Percentiles rank a stretch among this genome's conserved stretches.
Evolutionary conservation across 35 echinoderm and acorn worm species (phyloP).

Genomic region (Apostichopus japonicus): DNA sequence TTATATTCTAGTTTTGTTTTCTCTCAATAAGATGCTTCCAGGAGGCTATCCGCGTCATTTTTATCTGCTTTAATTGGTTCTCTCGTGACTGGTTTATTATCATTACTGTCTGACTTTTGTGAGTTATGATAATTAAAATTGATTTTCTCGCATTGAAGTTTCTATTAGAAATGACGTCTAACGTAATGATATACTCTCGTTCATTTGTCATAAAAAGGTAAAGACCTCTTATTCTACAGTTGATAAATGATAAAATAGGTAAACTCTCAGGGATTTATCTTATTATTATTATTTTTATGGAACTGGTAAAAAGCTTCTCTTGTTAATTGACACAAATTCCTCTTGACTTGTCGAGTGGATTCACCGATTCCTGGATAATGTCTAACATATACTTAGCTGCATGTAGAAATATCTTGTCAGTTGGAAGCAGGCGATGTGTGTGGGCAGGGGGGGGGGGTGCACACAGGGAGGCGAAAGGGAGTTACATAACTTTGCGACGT

Average conservation of each 20-base stretch:
- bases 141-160: not conserved
- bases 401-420: no score
- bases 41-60: not conserved
- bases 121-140: constrained; percentile 17
- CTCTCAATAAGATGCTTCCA: not conserved
- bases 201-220: constrained; percentile 1
- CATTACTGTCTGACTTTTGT: not conserved
- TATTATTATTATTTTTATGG: not conserved
- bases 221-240: not conserved
- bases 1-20: not conserved
- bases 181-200: constrained; percentile 3
- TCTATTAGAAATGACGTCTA: constrained; percentile 2
- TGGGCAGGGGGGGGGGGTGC: no score
- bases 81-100: constrained; percentile 14
- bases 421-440: no score
- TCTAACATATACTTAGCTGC: no score
- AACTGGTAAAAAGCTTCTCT: not conserved
- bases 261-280: no score
- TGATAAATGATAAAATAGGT: no score
- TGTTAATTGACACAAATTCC: not conserved
- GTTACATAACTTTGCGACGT: no score
- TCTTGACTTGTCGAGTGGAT: not conserved
- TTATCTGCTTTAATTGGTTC: not conserved
- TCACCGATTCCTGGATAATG: no score
- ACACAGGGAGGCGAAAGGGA: no score